A percentile compares a stretch with the other conserved stretches of the same genome.
These are phyloP conservation scores for Myioborus melanocephalus DNA, from an alignment of 2,797 vertebrate species.

Conservation along the genomic window DNA sequence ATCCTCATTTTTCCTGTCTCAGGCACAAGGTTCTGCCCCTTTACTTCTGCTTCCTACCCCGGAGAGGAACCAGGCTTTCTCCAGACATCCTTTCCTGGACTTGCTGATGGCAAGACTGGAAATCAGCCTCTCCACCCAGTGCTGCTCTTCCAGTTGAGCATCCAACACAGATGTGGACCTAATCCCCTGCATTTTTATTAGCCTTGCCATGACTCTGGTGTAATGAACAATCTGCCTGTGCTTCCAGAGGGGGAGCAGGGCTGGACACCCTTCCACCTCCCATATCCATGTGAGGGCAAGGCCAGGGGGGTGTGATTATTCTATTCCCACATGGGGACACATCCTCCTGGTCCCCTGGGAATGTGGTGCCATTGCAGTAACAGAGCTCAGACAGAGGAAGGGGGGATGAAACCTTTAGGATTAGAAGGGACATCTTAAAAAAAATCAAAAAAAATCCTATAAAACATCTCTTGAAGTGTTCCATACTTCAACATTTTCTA, in stretches of 20 bases:
- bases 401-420: background rate
- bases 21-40: background rate
- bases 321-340: background rate
- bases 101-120: background rate
- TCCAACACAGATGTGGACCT: background rate
- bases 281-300: background rate
- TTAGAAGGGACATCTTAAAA: background rate
- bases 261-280: background rate
- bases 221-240: background rate
- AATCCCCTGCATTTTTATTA: background rate
- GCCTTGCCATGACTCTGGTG: background rate
- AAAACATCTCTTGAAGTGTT: background rate
- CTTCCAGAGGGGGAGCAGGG: background rate
- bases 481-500: background rate
- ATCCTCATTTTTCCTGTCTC: background rate
- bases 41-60: background rate
- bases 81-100: rapidly evolving
- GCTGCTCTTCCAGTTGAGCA: background rate
- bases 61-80: background rate
- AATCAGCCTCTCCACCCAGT: background rate
- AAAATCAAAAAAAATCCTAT: rapidly evolving
- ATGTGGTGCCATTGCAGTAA: background rate
- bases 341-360: background rate
- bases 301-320: background rate
- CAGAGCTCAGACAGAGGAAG: background rate